Evolutionary conservation across 2,888 invertebrate genomes (phyloP).

Genomic region (Agrochola circellaris): DNA sequence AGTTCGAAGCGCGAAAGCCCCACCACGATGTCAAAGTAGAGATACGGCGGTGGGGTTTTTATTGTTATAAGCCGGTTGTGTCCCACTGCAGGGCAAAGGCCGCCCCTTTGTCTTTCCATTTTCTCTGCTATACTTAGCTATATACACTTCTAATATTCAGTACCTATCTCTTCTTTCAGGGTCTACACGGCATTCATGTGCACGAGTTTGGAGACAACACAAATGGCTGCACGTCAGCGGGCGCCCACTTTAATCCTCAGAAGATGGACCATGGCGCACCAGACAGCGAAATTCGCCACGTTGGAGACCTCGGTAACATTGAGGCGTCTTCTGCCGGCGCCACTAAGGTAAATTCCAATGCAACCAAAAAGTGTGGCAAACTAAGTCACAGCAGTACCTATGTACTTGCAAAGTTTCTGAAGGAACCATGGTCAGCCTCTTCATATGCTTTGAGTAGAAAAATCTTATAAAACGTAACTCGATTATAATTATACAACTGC

Average conservation of each 20-base stretch:
- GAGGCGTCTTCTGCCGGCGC: constrained; percentile 91
- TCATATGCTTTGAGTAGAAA: no score
- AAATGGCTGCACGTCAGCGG: constrained; percentile 98
- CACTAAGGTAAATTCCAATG: constrained; percentile 82
- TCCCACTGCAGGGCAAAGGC: background rate
- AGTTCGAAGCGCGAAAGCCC: no score
- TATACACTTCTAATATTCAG: background rate
- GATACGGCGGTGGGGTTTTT: background rate
- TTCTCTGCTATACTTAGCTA: background rate
- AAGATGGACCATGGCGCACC: constrained; percentile 96
- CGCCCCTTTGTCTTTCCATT: background rate
- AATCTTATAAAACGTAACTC: no score
- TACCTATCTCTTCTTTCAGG: constrained; percentile 72
- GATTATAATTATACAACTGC: no score
- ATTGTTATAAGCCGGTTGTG: background rate
- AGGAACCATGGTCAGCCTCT: background rate
- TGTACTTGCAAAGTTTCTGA: background rate
- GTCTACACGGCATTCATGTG: constrained; percentile 96
- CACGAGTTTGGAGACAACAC: constrained; percentile 99
- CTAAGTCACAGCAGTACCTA: background rate
- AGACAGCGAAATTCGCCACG: constrained; percentile 93
- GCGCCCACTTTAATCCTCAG: constrained; percentile 97
- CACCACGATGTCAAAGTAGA: background rate
- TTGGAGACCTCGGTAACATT: constrained; percentile 97
- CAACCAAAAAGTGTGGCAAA: background rate